Percentiles rank a stretch among this genome's conserved stretches.
Conservation (phyloP, 2,888 invertebrate species). For the Drosophila mercatorum region DNA sequence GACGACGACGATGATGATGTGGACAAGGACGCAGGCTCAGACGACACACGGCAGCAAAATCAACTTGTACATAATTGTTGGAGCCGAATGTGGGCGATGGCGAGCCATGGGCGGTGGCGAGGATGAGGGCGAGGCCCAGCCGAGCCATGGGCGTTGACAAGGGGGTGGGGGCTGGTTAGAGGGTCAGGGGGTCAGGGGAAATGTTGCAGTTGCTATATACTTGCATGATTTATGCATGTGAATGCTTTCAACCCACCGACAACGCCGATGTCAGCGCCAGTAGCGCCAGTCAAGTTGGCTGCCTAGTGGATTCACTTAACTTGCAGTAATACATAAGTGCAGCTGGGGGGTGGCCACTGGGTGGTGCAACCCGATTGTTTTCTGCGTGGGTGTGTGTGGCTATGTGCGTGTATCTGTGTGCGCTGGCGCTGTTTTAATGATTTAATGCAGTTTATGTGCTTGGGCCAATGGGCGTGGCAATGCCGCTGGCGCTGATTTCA, state of each 20-base stretch:
- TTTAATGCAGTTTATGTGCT: conserved; percentile 67
- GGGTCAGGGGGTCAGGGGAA: not conserved
- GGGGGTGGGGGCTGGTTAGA: not conserved
- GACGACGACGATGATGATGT: conserved; percentile 37
- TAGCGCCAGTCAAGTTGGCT: conserved; percentile 29
- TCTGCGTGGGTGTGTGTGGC: not conserved
- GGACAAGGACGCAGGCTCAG: conserved; percentile 15
- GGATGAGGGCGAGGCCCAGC: not conserved
- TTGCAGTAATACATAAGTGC: conserved; percentile 35
- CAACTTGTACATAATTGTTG: conserved; percentile 64
- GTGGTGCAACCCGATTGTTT: not conserved
- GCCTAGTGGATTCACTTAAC: conserved; percentile 34
- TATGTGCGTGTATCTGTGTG: not conserved
- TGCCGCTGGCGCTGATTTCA: conserved; percentile 62
- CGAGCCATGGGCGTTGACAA: not conserved
- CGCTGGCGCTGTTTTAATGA: conserved; percentile 60
- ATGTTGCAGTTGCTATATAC: conserved; percentile 40
- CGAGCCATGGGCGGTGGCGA: conserved; percentile 3
- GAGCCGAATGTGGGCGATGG: conserved; percentile 19
- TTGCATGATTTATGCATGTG: conserved; percentile 66
- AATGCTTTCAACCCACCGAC: conserved; percentile 41
- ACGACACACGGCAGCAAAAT: conserved; percentile 51
- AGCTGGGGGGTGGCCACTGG: conserved; percentile 6
- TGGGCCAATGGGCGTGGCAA: conserved; percentile 69
- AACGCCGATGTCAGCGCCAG: conserved; percentile 30